phyloP scores from a whole-genome alignment of 2,888 invertebrate genomes.

The Cheiracanthium punctorium region DNA sequence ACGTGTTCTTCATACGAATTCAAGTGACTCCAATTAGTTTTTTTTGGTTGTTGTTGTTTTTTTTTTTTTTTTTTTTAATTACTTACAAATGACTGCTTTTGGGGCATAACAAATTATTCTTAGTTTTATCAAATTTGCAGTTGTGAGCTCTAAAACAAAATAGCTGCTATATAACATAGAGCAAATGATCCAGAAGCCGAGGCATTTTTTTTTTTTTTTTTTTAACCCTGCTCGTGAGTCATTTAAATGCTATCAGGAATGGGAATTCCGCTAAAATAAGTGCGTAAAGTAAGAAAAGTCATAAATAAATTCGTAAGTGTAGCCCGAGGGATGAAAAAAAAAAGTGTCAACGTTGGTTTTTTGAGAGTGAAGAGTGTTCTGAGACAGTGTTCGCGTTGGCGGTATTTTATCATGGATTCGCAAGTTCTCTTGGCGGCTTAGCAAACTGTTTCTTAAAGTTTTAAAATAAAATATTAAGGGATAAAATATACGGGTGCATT shows the following conservation, averaged over 20 bases:
- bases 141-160: not conserved
- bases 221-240: not conserved
- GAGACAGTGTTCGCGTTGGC: too few relatives aligned
- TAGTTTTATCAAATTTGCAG: not conserved
- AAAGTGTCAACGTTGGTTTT: constrained; percentile 46
- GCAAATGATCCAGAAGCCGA: not conserved
- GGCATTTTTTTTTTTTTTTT: not conserved
- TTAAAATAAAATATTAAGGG: too few relatives aligned
- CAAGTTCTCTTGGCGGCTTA: too few relatives aligned
- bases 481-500: too few relatives aligned
- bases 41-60: too few relatives aligned
- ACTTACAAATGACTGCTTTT: too few relatives aligned
- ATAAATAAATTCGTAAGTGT: constrained; percentile 59
- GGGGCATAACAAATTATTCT: not conserved
- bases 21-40: too few relatives aligned
- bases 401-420: too few relatives aligned
- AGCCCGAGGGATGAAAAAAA: not conserved
- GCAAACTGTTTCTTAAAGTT: too few relatives aligned
- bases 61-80: too few relatives aligned
- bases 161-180: not conserved
- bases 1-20: too few relatives aligned
- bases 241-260: constrained; percentile 26
- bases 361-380: constrained; percentile 5
- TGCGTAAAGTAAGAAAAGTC: constrained; percentile 42
- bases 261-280: constrained; percentile 39